Base-by-base conservation (phyloP, 2,113 vertebrate species). In the Phrynosoma platyrhinos region DNA sequence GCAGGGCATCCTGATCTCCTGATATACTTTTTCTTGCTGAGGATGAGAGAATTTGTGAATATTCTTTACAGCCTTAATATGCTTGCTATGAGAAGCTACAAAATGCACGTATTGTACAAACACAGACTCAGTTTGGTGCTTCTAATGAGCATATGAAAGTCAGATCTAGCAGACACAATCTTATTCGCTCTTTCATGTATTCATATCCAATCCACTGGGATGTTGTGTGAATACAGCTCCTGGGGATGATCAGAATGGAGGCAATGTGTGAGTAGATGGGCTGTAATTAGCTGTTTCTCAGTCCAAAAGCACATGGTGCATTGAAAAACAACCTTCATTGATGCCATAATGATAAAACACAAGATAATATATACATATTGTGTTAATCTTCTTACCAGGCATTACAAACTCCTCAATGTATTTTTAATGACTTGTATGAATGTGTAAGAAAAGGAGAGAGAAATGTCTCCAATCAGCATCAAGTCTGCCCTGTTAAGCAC, bases 351-450 rank as follows among this genome's bases (percentile, higher is more conserved):
- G 68, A 14, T 52, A 64, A 40, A 5, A 25, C 23, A 21, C 9
- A 6, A 9, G 25, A 71, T 81, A 55, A 72, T 62, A 58, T 79
- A 55, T 55, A 36, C 36, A 72, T 64, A 71, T 1, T 40, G 30
- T n/a, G 18, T 40, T 79, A 64, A 21, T 79, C 52, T 84, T 80
- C 84, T 75, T 47, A 42, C 81, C 52, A 82, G 27, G 68, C 27
- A 21, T 55, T 89, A 68, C 30, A 71, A 71, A 55, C 18, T 58
- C 12, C n/a, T 55, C 25, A 42, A 77, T 23, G 27, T 12, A 62
- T 25, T 68, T 82, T 85, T 76, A 81, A 88, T 88, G 71, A 75
- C 79, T 77, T 78, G 72, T 40, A 88, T 88, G 69, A 72, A 27
- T 1, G 10, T 86, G 82, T 84, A 89, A 69, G 2, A 81, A 0